phyloP scores from a whole-genome alignment of 2,797 vertebrate genomes.

The Anguilla pacifica region DNA sequence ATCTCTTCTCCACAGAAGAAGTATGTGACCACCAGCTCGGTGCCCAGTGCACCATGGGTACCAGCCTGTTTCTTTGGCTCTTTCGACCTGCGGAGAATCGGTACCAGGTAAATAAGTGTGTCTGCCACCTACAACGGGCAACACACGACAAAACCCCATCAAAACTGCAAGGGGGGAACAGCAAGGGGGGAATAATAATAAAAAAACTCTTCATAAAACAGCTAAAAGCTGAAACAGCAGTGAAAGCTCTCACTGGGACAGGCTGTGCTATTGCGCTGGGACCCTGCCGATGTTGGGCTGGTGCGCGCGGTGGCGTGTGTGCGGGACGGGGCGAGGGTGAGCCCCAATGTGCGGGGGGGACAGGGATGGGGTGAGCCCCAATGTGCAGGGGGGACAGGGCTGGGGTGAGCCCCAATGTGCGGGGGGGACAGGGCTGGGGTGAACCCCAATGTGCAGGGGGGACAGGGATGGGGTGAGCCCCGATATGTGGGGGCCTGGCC shows the following conservation, averaged over 20 bases:
- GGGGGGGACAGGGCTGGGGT: not conserved
- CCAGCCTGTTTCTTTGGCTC: slow-evolving; percentile 75
- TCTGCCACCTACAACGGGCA: no score
- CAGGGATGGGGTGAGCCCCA: no score
- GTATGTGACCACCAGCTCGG: slow-evolving; percentile 90
- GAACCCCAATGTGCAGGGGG: not conserved
- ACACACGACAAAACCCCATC: not conserved
- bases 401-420: no score
- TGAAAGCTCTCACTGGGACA: not conserved
- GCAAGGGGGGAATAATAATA: not conserved
- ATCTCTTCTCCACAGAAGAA: slow-evolving; percentile 98
- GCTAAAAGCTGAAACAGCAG: not conserved
- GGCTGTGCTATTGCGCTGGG: not conserved
- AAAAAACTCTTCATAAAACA: not conserved
- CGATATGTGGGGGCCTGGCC: not conserved
- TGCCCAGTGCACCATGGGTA: slow-evolving; percentile 63
- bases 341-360: not conserved
- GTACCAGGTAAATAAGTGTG: not conserved
- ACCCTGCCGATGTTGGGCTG: not conserved
- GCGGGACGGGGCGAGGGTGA: not conserved
- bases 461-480: no score
- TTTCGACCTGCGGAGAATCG: slow-evolving; percentile 67
- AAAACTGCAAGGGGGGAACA: not conserved
- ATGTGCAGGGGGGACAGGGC: not conserved
- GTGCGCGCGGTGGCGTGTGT: not conserved